Conservation (phyloP, 1,140 invertebrate genomes). For the Tetramorium simillimum region DNA sequence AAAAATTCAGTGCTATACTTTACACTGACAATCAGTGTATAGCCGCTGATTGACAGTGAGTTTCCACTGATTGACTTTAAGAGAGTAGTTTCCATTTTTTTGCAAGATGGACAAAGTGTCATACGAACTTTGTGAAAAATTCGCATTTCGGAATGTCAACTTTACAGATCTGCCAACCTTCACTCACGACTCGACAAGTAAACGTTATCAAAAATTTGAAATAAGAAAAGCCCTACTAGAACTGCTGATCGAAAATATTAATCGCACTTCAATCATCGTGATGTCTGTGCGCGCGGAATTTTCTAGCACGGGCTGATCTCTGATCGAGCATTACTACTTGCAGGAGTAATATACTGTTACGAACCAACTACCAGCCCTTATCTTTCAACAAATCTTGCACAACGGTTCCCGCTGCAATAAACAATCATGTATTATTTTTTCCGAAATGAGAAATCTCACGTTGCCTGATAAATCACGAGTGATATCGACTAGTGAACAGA, state of each 20-base stretch:
- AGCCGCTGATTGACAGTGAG: too few species aligned
- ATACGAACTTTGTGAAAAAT: too few species aligned
- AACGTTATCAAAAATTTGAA: not conserved
- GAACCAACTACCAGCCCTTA: not conserved
- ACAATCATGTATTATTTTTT: conserved; percentile 3
- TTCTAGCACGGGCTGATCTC: not conserved
- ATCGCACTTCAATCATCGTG: not conserved
- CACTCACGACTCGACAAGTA: not conserved
- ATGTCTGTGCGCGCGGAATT: not conserved
- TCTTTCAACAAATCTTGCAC: not conserved
- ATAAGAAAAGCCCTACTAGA: not conserved
- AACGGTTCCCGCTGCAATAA: not conserved
- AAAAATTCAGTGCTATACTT: too few species aligned
- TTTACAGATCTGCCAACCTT: not conserved
- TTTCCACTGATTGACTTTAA: too few species aligned
- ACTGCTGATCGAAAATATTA: not conserved
- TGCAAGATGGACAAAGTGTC: too few species aligned
- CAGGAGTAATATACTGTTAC: not conserved
- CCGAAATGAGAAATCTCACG: not conserved
- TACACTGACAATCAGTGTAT: too few species aligned
- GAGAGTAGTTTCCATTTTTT: too few species aligned
- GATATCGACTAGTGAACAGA: not conserved
- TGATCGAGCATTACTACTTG: conserved; percentile 31
- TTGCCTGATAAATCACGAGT: not conserved
- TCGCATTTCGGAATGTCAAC: too few species aligned